Evolutionary conservation across 92 coral and sea anemone genomes (phyloP), one percentile per base, ranked within the genome.

Genomic region (Montipora capitata): DNA sequence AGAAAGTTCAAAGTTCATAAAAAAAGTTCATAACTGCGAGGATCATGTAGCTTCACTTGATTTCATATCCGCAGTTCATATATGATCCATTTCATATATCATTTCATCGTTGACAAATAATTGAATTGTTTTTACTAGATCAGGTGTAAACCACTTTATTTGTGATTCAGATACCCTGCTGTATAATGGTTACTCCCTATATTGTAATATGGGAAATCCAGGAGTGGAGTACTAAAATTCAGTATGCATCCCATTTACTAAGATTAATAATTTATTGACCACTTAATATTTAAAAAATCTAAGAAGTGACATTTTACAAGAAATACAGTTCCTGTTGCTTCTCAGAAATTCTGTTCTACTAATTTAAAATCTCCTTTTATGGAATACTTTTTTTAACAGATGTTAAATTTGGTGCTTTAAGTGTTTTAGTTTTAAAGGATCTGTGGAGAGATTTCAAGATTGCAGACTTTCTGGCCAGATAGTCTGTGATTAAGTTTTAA

Each of bases 291-390:
- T n/a, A 76, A 76, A 76, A 76, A 56, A 76, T 17, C 18, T 58
- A 77, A 77, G 58, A 77, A 77, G 7, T 57, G 54, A 57, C 68
- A 58, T 77, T 77, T 38, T 39, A 69, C 69, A 77, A 58, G 69
- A 77, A 77, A 77, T 62, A 77, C 35, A 35, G 81, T 59, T 77
- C 81, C 49, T 18, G 81, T 77, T 77, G 81, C 69, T 77, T 77
- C 81, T 77, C 41, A 13, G 62, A 69, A 58, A 77, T 58, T 77
- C 68, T 77, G 70, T 58, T 59, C 69, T 51, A 51, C 63, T 58
- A 17, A 58, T 38, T 58, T 59, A 16, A 77, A 12, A 77, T 58
- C 9, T 76, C 58, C 9, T 54, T 20, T 20, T 7, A 76, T 76
- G 58, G 67, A 52, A 52, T 52, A 7, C 59, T 54, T 77, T 77